Percentiles rank a stretch among this genome's conserved stretches.
These are phyloP conservation scores for Sebastes minor DNA, from an alignment of 2,797 vertebrate genomes.

Conservation along the genomic window DNA sequence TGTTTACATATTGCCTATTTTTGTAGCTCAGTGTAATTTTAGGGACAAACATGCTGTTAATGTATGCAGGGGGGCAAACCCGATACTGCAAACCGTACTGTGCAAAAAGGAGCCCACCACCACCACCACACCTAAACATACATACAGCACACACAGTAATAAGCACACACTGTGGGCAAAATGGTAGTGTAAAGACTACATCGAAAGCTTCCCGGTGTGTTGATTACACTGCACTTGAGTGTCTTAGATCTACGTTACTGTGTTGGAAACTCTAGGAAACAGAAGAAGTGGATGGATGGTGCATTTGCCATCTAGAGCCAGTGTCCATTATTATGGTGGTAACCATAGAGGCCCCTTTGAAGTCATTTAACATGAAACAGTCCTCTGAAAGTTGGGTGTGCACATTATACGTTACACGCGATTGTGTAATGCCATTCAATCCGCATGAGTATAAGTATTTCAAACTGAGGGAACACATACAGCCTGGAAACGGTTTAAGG, in stretches of 20 bases:
- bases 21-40: conserved; percentile 65
- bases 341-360: conserved; percentile 64
- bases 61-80: conserved; percentile 57
- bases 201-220: conserved; percentile 2
- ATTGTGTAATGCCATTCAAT: conserved; percentile 63
- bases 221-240: conserved; percentile 31
- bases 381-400: conserved; percentile 53
- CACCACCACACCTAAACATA: background rate
- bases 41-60: conserved; percentile 73
- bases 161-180: conserved; percentile 21
- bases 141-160: conserved; percentile 9
- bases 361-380: conserved; percentile 63
- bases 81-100: conserved; percentile 45
- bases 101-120: conserved; percentile 24
- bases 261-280: conserved; percentile 35
- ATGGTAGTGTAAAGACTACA: conserved; percentile 23
- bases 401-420: conserved; percentile 53
- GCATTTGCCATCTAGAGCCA: conserved; percentile 15
- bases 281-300: conserved; percentile 19
- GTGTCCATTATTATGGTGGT: conserved; percentile 51
- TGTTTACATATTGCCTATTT: conserved; percentile 78
- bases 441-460: conserved; percentile 55
- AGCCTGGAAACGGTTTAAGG: conserved; percentile 73
- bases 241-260: conserved; percentile 45
- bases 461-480: conserved; percentile 55